These are phyloP conservation scores for Charaxes varanes DNA, from an alignment of 1,140 invertebrate species.

Conservation along the genomic window DNA sequence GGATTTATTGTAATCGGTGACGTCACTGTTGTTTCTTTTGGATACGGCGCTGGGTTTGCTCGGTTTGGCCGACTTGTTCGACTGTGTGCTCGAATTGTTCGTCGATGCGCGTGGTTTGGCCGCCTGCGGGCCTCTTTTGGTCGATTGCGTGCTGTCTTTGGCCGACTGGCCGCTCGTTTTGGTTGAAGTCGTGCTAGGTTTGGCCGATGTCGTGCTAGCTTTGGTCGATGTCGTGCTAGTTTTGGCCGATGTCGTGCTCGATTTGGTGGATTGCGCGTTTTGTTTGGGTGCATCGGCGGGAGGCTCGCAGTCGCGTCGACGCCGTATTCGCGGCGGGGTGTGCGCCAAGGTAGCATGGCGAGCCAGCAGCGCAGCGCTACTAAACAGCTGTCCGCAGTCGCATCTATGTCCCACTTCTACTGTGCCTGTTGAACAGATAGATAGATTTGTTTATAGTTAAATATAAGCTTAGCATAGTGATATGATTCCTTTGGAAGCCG, in stretches of 20 bases:
- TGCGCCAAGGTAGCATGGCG: conserved; percentile 60
- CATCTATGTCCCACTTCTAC: conserved; percentile 50
- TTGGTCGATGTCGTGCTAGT: conserved; percentile 7
- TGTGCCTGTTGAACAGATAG: conserved; percentile 28
- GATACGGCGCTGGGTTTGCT: conserved; percentile 14
- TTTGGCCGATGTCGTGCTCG: conserved; percentile 11
- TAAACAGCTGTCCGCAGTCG: conserved; percentile 66
- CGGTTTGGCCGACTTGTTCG: conserved; percentile 9
- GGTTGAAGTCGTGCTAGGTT: conserved; percentile 9
- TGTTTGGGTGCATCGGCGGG: conserved; percentile 21
- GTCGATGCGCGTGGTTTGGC: too few relatives aligned
- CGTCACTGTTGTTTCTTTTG: conserved; percentile 21
- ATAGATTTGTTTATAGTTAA: too few relatives aligned
- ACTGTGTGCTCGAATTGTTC: too few relatives aligned
- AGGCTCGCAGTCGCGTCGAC: conserved; percentile 36
- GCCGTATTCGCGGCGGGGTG: conserved; percentile 59
- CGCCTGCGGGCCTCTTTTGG: conserved; percentile 9
- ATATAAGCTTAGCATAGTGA: too few relatives aligned
- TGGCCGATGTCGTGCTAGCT: conserved; percentile 10
- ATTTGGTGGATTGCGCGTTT: conserved; percentile 13
- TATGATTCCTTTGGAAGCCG: too few relatives aligned
- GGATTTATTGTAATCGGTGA: conserved; percentile 19
- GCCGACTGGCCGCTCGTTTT: conserved; percentile 21
- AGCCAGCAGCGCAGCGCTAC: conserved; percentile 54
- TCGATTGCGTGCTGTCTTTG: conserved; percentile 9